Base-by-base conservation (phyloP, 1,140 invertebrate species). In the Sycophaga agraensis region DNA sequence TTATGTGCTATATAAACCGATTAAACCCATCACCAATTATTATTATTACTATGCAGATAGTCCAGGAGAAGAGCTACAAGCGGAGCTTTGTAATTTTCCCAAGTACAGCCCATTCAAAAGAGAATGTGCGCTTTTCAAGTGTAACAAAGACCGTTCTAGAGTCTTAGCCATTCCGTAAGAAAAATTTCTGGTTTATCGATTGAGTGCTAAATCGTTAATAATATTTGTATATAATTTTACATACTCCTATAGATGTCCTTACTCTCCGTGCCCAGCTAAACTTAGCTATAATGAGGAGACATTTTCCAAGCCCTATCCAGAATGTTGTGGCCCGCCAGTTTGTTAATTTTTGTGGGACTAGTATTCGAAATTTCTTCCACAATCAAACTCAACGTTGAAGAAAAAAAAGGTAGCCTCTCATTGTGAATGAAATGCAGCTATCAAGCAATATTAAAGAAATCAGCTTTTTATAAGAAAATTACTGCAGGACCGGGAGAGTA, bases 101-200 rank as follows among this genome's bases (percentile, higher is more conserved):
- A 42, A n/a, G 9, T 11, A 59, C 14, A 59, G 57, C 16, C 46
- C 57, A 22, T 51, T 42, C 4, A 42, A 14, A 8, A 3, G 57
- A 1, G 57, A 51, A 16, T 59, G 57, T 24, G 46, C 57, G 19
- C 21, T 50, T 16, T 50, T 51, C 24, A 59, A 51, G 37, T 59
- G 57, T 37, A 59, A 12, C 22, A 8, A 59, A 34, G 48, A 59
- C 14, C 35, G 39, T 12, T 34, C 22, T 0, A 50, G 9, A 59
- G 39, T 59, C 9, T n/a, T 34, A 34, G n/a, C 26, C 0, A 46
- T 43, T 34, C 16, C 35, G 57, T 59, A 16, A 59, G 48, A n/a
- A n/a, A n/a, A n/a, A 35, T 43, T 21, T 6, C 19, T 51, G 4
- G 11, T 31, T 31, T 31, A 31, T 31, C 28, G 28, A 31, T 31